Evolutionary conservation across 2,113 vertebrate genomes (phyloP).

Genomic region (Leucopsar rothschildi): DNA sequence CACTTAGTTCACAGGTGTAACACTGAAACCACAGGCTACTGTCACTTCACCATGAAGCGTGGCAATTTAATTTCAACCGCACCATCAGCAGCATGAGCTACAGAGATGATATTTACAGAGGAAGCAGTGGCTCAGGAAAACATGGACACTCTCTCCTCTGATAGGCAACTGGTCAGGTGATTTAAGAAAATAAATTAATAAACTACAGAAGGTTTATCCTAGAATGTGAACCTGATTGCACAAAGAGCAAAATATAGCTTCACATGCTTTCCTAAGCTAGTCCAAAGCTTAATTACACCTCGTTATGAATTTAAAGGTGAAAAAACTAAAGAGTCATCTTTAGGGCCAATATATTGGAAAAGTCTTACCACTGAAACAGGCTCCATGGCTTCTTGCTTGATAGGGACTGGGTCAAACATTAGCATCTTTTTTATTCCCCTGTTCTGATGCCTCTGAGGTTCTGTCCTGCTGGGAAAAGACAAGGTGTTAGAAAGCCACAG

Average conservation of each 20-base stretch:
- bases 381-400: slow-evolving; percentile 92
- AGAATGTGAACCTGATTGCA: background rate
- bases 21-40: background rate
- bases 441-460: slow-evolving; percentile 40
- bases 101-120: background rate
- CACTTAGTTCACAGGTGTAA: background rate
- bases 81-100: background rate
- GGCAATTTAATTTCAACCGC: background rate
- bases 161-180: background rate
- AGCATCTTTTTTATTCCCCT: slow-evolving; percentile 83
- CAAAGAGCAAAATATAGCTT: background rate
- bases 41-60: background rate
- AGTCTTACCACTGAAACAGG: slow-evolving; percentile 83
- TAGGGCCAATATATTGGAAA: background rate
- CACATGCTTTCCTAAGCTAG: background rate
- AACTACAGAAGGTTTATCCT: background rate
- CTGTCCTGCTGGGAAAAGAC: slow-evolving; percentile 18
- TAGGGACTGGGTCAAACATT: slow-evolving; percentile 92
- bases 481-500: background rate
- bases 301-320: background rate
- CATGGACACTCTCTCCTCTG: background rate
- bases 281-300: background rate
- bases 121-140: background rate
- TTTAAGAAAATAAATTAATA: background rate
- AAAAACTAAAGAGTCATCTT: background rate